Conservation (phyloP, 2,113 vertebrate species). For the Paratilapia polleni region DNA sequence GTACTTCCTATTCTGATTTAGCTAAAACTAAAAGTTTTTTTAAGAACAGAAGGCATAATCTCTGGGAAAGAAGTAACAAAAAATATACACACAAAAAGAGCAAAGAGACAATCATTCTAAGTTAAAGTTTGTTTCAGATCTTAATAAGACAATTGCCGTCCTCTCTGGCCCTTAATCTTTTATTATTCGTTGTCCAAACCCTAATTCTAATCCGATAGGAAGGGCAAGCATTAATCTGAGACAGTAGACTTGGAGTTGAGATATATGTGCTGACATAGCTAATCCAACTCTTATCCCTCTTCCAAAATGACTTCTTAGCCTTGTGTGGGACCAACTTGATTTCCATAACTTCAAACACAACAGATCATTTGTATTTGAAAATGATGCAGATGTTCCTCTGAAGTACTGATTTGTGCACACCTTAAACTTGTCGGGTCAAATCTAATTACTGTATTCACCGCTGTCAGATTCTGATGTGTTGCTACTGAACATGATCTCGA, state of each 20-base stretch:
- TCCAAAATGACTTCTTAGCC: slow-evolving; percentile 57
- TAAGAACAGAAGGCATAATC: background rate
- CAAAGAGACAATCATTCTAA: background rate
- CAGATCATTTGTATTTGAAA: slow-evolving; percentile 1
- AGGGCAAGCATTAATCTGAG: slow-evolving; percentile 72
- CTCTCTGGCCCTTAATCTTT: slow-evolving; percentile 53
- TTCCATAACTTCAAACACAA: slow-evolving; percentile 37
- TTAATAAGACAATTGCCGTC: slow-evolving; percentile 56
- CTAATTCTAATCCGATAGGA: slow-evolving; percentile 74
- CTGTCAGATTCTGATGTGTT: slow-evolving; percentile 30
- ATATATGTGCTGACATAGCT: slow-evolving; percentile 84
- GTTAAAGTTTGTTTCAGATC: slow-evolving; percentile 16
- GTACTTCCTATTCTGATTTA: background rate
- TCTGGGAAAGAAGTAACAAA: background rate
- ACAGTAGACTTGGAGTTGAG: slow-evolving; percentile 67
- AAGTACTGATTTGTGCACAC: background rate
- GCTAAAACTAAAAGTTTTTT: background rate
- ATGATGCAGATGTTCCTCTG: slow-evolving; percentile 13
- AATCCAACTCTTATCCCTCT: slow-evolving; percentile 71
- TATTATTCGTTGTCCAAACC: slow-evolving; percentile 58
- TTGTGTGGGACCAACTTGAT: slow-evolving; percentile 26
- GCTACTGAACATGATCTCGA: background rate
- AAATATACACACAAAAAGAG: background rate
- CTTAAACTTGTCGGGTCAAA: slow-evolving; percentile 29
- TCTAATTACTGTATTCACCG: slow-evolving; percentile 25